Base-by-base conservation (phyloP, 37 sponge, comb jelly and placozoan genomes). In the Lycopodina hypogea region DNA sequence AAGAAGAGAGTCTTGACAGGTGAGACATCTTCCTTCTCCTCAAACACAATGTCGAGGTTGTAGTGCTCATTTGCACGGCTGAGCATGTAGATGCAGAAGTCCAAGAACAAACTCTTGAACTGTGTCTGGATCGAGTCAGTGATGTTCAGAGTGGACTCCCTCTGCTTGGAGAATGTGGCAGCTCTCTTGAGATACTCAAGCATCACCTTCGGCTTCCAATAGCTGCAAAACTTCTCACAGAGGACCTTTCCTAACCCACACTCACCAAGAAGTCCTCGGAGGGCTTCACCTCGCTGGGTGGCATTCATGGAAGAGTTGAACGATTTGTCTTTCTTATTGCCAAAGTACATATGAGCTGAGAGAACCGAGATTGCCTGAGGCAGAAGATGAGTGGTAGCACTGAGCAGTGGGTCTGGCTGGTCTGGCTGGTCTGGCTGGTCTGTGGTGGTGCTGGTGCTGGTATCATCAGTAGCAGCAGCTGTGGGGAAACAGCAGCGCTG, bases 1-100 rank as follows among this genome's bases (percentile, higher is more conserved):
- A 89, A 24, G 40, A 93, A 93, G 56, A 93, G 59, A 0, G 77
- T 57, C 33, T 73, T 65, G n/a, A 78, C 45, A n/a, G 62, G 63
- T 8, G 77, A 52, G 76, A 60, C 58, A 28, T 66, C 69, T 15
- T 39, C 32, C 4, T 52, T 36, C 48, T 45, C 48, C 4, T 32
- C 66, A 28, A 83, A 88, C 22, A 88, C 59, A 8, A 83, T 62
- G 73, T 91, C 92, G 17, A 95, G 39, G 71, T 91, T 87, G 34
- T 65, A 62, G 48, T 71, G 66, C n/a, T 88, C 73, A 34, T 89
- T 95, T 42, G 91, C 82, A 37, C 79, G 85, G 22, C 80, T 79
- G 45, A 91, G 18, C 88, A 95, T 86, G 74, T 78, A 81, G 57
- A 88, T 79, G 35, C 91, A 59, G 68, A 90, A 95, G 37, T 91